Conservation (phyloP, 2,797 vertebrate species). For the Botia almorhae region DNA sequence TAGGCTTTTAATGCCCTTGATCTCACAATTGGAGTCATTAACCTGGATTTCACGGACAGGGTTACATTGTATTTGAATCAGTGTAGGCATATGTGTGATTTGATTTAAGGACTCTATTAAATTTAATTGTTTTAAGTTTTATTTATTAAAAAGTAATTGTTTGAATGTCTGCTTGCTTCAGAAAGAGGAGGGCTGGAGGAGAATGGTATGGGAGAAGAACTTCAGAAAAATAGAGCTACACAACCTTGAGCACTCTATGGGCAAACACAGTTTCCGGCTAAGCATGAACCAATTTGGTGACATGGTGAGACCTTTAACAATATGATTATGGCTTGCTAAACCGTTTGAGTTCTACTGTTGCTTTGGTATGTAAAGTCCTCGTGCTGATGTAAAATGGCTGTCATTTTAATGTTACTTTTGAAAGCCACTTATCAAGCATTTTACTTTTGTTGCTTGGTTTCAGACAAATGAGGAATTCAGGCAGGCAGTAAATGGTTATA, state of each 20-base stretch:
- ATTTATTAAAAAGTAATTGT: not conserved
- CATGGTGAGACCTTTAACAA: constrained; percentile 74
- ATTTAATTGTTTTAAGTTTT: no score
- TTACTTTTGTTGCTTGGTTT: not conserved
- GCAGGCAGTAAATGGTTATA: constrained; percentile 82
- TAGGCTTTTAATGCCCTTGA: no score
- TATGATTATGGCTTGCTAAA: not conserved
- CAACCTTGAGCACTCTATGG: constrained; percentile 78
- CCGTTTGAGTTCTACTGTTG: not conserved
- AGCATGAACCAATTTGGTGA: constrained; percentile 86
- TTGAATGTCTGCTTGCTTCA: constrained; percentile 52
- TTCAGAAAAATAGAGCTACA: constrained; percentile 80
- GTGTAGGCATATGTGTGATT: not conserved
- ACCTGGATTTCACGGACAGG: no score
- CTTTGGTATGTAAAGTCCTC: not conserved
- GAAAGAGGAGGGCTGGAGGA: constrained; percentile 83
- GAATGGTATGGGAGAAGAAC: constrained; percentile 85
- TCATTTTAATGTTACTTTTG: not conserved
- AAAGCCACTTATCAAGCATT: not conserved
- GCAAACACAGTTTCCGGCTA: constrained; percentile 78
- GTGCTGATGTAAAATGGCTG: not conserved
- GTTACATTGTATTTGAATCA: no score
- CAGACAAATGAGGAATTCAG: constrained; percentile 83
- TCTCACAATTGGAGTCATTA: no score
- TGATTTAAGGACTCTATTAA: not conserved